Conservation (phyloP, 1,140 invertebrate species). For the Cephus cinctus region DNA sequence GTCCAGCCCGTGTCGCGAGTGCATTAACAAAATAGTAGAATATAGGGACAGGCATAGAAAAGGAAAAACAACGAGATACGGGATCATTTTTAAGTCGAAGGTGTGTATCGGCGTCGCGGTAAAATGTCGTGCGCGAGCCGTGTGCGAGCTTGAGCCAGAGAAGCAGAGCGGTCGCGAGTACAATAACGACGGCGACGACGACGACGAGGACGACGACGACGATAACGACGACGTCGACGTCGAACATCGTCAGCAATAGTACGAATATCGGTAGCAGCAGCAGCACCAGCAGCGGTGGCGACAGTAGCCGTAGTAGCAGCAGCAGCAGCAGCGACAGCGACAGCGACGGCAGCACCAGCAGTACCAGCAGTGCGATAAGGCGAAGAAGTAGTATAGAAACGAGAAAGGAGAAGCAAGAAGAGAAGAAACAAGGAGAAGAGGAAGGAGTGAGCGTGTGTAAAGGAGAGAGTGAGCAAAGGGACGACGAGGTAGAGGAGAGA, state of each 20-base stretch:
- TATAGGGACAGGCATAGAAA: constrained; percentile 17
- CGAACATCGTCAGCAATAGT: too few relatives aligned
- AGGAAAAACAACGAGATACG: constrained; percentile 10
- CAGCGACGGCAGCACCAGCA: background rate
- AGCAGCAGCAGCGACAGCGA: background rate
- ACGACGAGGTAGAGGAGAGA: constrained; percentile 1
- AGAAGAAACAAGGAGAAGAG: constrained; percentile 6
- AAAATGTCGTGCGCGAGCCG: constrained; percentile 20
- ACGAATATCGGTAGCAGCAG: too few relatives aligned
- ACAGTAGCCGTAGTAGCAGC: too few relatives aligned
- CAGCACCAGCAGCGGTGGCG: too few relatives aligned
- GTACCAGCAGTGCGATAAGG: background rate
- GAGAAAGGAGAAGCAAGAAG: constrained; percentile 1
- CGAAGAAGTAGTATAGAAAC: too few relatives aligned
- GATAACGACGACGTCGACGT: background rate
- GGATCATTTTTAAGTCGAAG: constrained; percentile 8
- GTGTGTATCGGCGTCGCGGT: constrained; percentile 13
- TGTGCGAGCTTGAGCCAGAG: background rate
- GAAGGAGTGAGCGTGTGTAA: constrained; percentile 3
- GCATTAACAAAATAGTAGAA: constrained; percentile 8
- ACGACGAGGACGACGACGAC: background rate
- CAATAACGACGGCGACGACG: background rate
- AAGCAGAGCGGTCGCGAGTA: background rate
- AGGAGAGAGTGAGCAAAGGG: constrained; percentile 1
- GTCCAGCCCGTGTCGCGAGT: background rate